Percentiles rank a stretch among this genome's conserved stretches.
These are phyloP conservation scores for Eulithis testata DNA, from an alignment of 2,888 invertebrate species.

Conservation along the genomic window DNA sequence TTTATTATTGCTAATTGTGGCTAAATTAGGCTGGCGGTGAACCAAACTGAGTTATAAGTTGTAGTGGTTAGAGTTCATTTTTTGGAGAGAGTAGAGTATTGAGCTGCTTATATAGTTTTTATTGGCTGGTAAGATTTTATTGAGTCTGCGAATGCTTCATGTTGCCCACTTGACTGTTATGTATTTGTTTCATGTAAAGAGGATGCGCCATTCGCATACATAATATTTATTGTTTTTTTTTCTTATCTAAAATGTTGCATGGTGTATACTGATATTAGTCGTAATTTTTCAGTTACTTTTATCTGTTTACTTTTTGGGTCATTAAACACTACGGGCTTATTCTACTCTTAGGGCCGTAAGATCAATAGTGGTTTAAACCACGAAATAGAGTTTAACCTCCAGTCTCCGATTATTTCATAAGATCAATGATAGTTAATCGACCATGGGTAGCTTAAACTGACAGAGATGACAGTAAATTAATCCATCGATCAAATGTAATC, in stretches of 20 bases:
- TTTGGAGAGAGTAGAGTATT: conserved; percentile 21
- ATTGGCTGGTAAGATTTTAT: conserved; percentile 25
- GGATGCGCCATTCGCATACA: background rate
- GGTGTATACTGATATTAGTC: too few species aligned
- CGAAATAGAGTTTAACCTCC: too few species aligned
- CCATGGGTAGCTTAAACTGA: too few species aligned
- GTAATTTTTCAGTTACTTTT: background rate
- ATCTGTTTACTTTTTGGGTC: too few species aligned
- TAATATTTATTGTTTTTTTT: background rate
- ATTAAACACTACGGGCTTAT: too few species aligned
- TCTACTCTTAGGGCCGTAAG: too few species aligned
- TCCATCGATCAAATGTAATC: too few species aligned
- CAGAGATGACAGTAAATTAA: too few species aligned
- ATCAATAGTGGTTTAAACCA: too few species aligned
- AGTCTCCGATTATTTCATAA: too few species aligned
- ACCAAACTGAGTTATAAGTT: conserved; percentile 39
- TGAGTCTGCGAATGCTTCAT: conserved; percentile 6
- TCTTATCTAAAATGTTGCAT: too few species aligned
- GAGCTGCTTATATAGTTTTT: conserved; percentile 19
- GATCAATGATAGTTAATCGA: too few species aligned
- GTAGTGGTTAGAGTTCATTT: conserved; percentile 39
- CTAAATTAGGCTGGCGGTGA: conserved; percentile 57
- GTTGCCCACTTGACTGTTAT: background rate
- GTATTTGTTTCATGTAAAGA: background rate
- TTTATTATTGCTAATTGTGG: conserved; percentile 60